phyloP scores from a whole-genome alignment of 2,113 vertebrate genomes.

The Anguilla japonica region DNA sequence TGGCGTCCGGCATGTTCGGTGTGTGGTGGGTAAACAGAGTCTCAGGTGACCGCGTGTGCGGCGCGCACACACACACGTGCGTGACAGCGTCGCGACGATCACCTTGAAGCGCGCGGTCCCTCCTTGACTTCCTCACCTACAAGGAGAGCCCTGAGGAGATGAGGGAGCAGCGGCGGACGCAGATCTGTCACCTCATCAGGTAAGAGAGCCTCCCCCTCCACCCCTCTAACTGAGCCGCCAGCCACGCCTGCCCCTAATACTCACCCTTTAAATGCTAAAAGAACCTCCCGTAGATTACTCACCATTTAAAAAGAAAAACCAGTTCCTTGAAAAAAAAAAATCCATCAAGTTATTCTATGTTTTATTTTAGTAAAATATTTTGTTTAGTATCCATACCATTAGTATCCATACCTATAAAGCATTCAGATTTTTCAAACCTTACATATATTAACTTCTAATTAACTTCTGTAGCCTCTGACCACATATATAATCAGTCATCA shows the following conservation, averaged over 20 bases:
- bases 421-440: too few species aligned
- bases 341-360: too few species aligned
- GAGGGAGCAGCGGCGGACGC: slow-evolving; percentile 57
- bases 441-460: too few species aligned
- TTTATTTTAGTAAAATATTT: too few species aligned
- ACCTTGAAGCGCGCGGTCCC: slow-evolving; percentile 4
- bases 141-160: slow-evolving; percentile 71
- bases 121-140: slow-evolving; percentile 72
- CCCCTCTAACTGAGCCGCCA: slow-evolving; percentile 58
- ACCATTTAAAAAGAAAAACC: too few species aligned
- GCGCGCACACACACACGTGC: not conserved
- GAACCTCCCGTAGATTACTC: too few species aligned
- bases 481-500: too few species aligned
- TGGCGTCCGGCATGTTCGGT: not conserved
- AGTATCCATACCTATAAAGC: too few species aligned
- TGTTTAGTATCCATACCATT: too few species aligned
- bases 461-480: too few species aligned
- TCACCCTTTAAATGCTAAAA: too few species aligned
- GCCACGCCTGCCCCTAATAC: not conserved
- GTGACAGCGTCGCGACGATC: slow-evolving; percentile 26
- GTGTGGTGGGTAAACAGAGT: not conserved
- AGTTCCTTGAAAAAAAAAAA: too few species aligned
- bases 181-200: slow-evolving; percentile 74
- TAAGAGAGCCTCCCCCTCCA: slow-evolving; percentile 66
- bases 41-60: not conserved